Base-by-base conservation (phyloP, 2,113 vertebrate genomes). In the Charadrius vociferus region DNA sequence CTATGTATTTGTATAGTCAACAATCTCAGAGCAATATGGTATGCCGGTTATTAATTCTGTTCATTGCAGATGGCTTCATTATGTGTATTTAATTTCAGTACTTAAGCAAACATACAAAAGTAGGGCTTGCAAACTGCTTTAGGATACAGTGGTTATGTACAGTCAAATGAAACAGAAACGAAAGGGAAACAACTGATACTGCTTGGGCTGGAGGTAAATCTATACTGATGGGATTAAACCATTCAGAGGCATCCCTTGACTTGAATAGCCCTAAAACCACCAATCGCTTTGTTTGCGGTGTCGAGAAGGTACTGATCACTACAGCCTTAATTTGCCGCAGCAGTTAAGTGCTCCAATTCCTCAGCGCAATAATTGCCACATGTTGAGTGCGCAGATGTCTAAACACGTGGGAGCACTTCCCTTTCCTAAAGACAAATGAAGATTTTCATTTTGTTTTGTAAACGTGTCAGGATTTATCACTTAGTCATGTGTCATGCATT, bases 261-360 rank as follows among this genome's bases (percentile, higher is more conserved):
- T 92, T 95, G 62, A 91, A 91, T 93, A 84, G 91, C 87, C 92
- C 39, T 81, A 84, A 96, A 88, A 36, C 52, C 94, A 81, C 92
- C 61, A 49, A 82, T 94, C 58, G 89, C 94, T 95, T 91, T 89
- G 84, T 96, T 88, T 93, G 84, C 19, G 30, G 56, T 90, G 74
- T 91, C 3, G 86, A 85, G 90, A 87, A 98, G 96, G 75, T 70
- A 90, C 97, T 93, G 96, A 97, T 96, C 96, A 95, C 94, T 93
- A 63, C 90, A 94, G 58, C 84, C 47, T 77, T 98, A 97, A 98
- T 98, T 98, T 98, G 96, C 96, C 32, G 43, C 95, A 96, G 96
- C 97, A 97, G 97, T 96, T 98, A 98, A 98, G 98, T 98, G 97
- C 98, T 98, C 98, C 97, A 98, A 98, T 98, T 97, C 98, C 98